These are phyloP conservation scores for Anodontia alba DNA, from an alignment of 2,888 invertebrate genomes.

Conservation along the genomic window DNA sequence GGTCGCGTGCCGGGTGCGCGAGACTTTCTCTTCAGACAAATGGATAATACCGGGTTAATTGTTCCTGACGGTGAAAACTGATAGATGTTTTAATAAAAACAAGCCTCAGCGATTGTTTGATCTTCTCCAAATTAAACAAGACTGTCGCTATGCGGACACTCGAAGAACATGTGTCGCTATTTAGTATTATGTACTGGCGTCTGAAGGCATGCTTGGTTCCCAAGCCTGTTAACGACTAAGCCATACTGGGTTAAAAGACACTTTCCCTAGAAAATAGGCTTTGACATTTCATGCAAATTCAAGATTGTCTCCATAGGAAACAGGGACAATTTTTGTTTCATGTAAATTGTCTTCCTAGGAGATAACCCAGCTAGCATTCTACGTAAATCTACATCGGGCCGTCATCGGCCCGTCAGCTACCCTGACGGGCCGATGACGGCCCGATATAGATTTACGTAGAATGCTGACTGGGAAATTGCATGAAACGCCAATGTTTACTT, in stretches of 20 bases:
- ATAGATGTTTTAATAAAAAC: neutral
- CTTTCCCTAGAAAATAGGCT: neutral
- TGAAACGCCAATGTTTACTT: too few species aligned
- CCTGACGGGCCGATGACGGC: too few species aligned
- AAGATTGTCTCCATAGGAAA: neutral
- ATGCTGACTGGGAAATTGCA: too few species aligned
- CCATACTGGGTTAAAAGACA: neutral
- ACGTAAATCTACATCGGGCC: neutral
- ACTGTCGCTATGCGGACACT: neutral
- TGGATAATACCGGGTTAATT: neutral
- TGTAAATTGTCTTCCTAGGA: neutral
- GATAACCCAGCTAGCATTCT: neutral
- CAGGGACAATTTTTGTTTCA: neutral
- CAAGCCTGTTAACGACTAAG: neutral
- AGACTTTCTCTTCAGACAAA: neutral
- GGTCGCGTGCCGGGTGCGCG: conserved; percentile 25
- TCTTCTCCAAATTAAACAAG: conserved; percentile 6
- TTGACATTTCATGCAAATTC: neutral
- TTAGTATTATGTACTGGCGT: neutral
- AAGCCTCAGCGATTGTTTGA: neutral
- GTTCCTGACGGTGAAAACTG: conserved; percentile 2
- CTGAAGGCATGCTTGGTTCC: neutral
- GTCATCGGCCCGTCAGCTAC: too few species aligned
- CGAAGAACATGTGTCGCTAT: conserved; percentile 10
- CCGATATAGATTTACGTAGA: too few species aligned